Evolutionary conservation across 1,140 invertebrate species (phyloP).

Genomic region (Drosophila busckii): DNA sequence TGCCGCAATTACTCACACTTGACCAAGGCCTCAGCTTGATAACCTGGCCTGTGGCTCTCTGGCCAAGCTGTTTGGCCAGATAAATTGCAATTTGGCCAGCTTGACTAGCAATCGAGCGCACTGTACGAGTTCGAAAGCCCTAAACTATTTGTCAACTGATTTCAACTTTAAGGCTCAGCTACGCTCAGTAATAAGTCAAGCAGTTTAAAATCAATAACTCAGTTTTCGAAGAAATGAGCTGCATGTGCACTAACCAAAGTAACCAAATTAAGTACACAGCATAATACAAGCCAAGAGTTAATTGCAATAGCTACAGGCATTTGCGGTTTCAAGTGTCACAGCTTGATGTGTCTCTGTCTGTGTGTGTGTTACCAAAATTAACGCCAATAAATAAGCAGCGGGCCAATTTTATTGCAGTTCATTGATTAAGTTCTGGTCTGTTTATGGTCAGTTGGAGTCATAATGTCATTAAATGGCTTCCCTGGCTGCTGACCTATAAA

Average conservation of each 20-base stretch:
- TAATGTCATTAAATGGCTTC: slow-evolving; percentile 14
- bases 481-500: slow-evolving; percentile 37
- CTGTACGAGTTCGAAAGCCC: no score
- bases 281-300: no score
- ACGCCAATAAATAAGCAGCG: slow-evolving; percentile 27
- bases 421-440: slow-evolving; percentile 25
- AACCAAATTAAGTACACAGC: no score
- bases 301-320: no score
- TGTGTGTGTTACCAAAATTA: background rate
- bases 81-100: slow-evolving; percentile 23
- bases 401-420: slow-evolving; percentile 23
- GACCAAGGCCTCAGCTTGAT: slow-evolving; percentile 31
- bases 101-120: slow-evolving; percentile 19
- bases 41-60: slow-evolving; percentile 7
- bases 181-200: no score
- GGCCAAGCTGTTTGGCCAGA: background rate
- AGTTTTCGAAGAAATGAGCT: no score
- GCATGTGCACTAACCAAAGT: no score
- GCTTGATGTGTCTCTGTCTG: no score
- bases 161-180: no score
- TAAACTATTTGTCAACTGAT: no score
- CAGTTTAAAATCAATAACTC: no score
- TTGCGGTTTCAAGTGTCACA: no score
- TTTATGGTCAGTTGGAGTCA: slow-evolving; percentile 6
- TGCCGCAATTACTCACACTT: slow-evolving; percentile 71